These are phyloP conservation scores for Heliconius himera DNA, from an alignment of 1,140 invertebrate species.

Conservation along the genomic window DNA sequence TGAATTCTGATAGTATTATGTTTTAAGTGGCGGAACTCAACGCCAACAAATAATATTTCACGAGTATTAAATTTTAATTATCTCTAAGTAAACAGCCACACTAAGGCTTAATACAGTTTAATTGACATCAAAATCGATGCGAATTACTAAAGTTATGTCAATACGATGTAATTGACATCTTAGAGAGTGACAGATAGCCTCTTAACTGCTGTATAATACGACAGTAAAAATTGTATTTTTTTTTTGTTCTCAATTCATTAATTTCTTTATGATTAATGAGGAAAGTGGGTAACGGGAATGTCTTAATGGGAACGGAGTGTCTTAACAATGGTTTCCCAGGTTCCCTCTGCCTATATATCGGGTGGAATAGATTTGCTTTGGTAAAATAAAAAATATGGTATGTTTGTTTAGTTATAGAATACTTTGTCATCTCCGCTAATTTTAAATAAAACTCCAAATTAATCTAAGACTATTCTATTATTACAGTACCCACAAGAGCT, in stretches of 20 bases:
- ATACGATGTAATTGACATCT: conserved; percentile 2
- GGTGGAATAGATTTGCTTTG: too few species aligned
- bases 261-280: not conserved
- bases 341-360: too few species aligned
- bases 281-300: too few species aligned
- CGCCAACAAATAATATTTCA: not conserved
- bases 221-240: not conserved
- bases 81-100: not conserved
- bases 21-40: too few species aligned
- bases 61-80: not conserved
- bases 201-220: not conserved
- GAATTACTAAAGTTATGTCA: conserved; percentile 3
- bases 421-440: not conserved
- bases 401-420: too few species aligned
- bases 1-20: too few species aligned
- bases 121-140: conserved; percentile 3
- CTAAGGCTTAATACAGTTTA: not conserved
- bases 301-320: too few species aligned
- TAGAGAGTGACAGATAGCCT: not conserved
- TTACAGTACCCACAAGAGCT: conserved; percentile 30
- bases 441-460: not conserved
- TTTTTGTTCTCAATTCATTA: not conserved
- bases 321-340: too few species aligned
- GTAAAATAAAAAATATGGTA: too few species aligned
- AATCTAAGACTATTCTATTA: conserved; percentile 26